Conservation (phyloP, 2,113 vertebrate species). For the Tautogolabrus adspersus region DNA sequence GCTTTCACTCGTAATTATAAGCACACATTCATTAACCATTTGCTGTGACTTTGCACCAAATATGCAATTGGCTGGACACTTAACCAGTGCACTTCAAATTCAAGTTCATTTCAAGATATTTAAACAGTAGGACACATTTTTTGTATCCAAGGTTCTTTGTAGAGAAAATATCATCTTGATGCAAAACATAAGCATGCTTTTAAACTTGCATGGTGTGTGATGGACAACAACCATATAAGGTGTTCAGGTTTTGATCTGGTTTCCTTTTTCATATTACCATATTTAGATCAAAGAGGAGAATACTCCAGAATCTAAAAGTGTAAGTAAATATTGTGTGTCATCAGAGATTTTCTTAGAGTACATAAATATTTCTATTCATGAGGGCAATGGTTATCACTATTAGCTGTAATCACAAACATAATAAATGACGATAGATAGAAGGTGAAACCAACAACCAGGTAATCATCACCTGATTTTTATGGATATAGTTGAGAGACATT, state of each 20-base stretch:
- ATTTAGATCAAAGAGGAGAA: constrained; percentile 88
- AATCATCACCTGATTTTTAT: no score
- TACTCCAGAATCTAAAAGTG: constrained; percentile 76
- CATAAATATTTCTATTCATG: no score
- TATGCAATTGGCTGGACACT: not conserved
- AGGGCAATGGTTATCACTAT: not conserved
- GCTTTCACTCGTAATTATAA: not conserved
- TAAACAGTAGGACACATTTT: no score
- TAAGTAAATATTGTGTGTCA: constrained; percentile 69
- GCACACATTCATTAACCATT: not conserved
- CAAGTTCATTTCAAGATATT: no score
- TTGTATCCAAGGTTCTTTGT: not conserved
- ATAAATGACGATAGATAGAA: no score
- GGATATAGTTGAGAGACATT: no score
- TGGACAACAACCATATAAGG: constrained; percentile 2
- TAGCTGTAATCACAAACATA: no score
- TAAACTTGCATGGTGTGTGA: constrained; percentile 48
- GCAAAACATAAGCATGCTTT: constrained; percentile 51
- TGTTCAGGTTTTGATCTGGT: constrained; percentile 58
- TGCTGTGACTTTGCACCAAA: not conserved
- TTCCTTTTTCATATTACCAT: constrained; percentile 54
- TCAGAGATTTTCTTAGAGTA: no score
- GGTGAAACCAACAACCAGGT: no score
- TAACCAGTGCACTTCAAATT: not conserved
- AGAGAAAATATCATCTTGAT: not conserved